Evolutionary conservation across 2,888 invertebrate species (phyloP), one percentile per base, ranked within the genome.

Genomic region (Heliconius aoede): DNA sequence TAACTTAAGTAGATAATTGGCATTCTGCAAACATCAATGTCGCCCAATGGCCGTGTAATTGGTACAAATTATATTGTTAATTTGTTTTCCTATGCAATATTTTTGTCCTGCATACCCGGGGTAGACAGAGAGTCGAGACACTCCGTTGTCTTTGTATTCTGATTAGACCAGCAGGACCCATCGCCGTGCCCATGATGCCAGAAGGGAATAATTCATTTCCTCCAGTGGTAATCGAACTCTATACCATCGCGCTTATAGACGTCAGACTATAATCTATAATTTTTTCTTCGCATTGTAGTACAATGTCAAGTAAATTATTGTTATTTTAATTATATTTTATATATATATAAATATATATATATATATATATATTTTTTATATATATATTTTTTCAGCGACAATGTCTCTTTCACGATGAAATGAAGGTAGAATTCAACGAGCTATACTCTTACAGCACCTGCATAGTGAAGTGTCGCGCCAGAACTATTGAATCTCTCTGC

Each of bases 361-460:
- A n/a, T n/a, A n/a, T n/a, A n/a, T n/a, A n/a, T n/a, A 64, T 7
- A 24, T 5, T 28, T 30, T 68, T 24, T n/a, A n/a, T n/a, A n/a
- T n/a, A n/a, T n/a, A n/a, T n/a, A n/a, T n/a, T n/a, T 60, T 86
- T 86, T 26, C 86, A 96, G 94, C 91, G 96, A 26, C 91, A 94
- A 73, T 96, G 96, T 79, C 89, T 94, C 18, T 96, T 96, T 80
- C 83, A 86, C 9, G 88, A 95, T 76, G 96, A 96, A 82, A 81
- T 84, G 1, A 80, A 83, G 0, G 79, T 85, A 0, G 76, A 85
- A 21, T 94, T 87, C 82, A 84, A 84, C 1, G 78, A 86, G 9
- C 86, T 89, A 78, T 96, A 96, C 82, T 95, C 95, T 3, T 95
- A 95, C 85, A 95, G 95, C 79, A 92, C 95, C 69, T 96, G 96